phyloP scores from a whole-genome alignment of 2,113 vertebrate genomes.

The Nothobranchius kuhntae region DNA sequence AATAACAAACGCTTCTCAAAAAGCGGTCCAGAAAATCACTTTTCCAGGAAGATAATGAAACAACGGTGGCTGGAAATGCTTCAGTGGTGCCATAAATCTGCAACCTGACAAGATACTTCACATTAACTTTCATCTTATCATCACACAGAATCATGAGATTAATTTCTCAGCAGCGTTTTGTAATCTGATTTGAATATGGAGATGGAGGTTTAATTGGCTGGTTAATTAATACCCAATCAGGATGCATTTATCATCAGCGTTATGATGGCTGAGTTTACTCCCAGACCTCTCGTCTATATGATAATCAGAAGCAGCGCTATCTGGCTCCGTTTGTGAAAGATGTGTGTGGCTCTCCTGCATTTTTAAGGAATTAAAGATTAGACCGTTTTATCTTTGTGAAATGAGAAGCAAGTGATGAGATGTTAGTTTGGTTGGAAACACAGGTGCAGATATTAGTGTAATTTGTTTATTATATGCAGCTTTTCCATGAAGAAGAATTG shows the following conservation, averaged over 20 bases:
- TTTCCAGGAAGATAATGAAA: background rate
- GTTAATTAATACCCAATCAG: slow-evolving; percentile 70
- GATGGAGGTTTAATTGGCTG: slow-evolving; percentile 48
- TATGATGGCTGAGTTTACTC: slow-evolving; percentile 46
- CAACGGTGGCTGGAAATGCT: accelerated
- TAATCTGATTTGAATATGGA: slow-evolving; percentile 57
- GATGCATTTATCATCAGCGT: slow-evolving; percentile 43
- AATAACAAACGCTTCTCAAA: background rate
- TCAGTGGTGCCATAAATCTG: background rate
- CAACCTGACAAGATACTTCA: background rate
- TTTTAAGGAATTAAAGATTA: background rate
- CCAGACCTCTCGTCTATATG: slow-evolving; percentile 61
- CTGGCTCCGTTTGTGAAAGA: background rate
- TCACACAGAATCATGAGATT: slow-evolving; percentile 6
- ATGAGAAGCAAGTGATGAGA: background rate
- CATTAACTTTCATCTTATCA: slow-evolving; percentile 23
- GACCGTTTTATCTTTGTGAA: background rate
- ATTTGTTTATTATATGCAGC: slow-evolving; percentile 1
- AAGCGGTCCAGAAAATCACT: background rate
- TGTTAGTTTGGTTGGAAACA: background rate
- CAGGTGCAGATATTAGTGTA: background rate
- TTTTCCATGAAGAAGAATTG: slow-evolving; percentile 14
- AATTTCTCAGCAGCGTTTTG: slow-evolving; percentile 13
- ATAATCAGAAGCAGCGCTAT: slow-evolving; percentile 50
- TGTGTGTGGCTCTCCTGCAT: background rate